Evolutionary conservation across 2,888 invertebrate genomes (phyloP), one percentile per base, ranked within the genome.

Genomic region (Diarsia brunnea): DNA sequence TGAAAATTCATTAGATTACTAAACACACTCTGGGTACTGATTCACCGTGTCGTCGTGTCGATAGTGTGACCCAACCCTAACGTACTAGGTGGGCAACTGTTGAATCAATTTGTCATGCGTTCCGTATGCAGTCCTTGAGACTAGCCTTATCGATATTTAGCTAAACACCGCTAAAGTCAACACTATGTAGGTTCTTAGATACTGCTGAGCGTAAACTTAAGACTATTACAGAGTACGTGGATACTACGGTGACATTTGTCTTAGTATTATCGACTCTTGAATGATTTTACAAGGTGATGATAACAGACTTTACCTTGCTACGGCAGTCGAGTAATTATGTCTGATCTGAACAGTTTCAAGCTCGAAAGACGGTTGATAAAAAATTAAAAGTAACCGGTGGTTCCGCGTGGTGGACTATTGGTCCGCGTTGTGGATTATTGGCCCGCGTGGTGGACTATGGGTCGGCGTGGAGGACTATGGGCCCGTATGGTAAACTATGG

Each of bases 91-190:
- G 74, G 81, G 88, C 85, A 89, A 89, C 88, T 86, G 81, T 84
- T 81, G 88, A 91, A 92, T 92, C 90, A 91, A 92, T 93, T 92
- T 90, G 90, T 91, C 89, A 91, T 86, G 90, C 89, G 84, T 87
- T 82, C 79, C 69, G 87, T 84, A 72, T 84, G 86, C 82, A 86
- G 92, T 84, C 91, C 91, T 92, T 91, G 92, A 90, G 80, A 69
- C 58, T 31, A 69, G 73, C 70, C 87, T 91, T 91, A 91, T 91
- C 91, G 84, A 85, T 87, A 84, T 84, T 89, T 86, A 86, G 82
- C 85, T 85, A 87, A 89, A 88, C 88, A 86, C 55, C 75, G 85
- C 47, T 69, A 73, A 82, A 79, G 88, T 84, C 82, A 88, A 91
- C 86, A 86, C 64, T 67, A 61, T 53, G 31, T 14, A 7, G 14